Evolutionary conservation across 2,113 vertebrate species (phyloP).

Genomic region (Lutjanus erythropterus): DNA sequence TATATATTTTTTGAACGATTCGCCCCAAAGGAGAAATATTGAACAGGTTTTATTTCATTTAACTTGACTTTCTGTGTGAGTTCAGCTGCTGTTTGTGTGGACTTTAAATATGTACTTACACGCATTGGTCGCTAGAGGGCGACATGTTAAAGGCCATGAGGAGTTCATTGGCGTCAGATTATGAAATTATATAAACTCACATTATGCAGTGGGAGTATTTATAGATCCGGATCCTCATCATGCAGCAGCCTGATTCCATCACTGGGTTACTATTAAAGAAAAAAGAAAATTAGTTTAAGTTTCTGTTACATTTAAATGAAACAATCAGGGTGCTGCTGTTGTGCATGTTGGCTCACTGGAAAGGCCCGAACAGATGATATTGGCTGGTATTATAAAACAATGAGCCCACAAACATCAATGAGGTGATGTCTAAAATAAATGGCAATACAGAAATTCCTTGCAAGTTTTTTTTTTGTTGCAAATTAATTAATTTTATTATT

Average conservation of each 20-base stretch:
- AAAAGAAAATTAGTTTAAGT: too few relatives aligned
- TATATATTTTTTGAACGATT: neutral
- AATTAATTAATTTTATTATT: too few relatives aligned
- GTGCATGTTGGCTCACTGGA: too few relatives aligned
- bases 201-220: neutral
- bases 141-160: neutral
- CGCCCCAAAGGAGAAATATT: accelerated
- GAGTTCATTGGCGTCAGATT: neutral
- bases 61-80: neutral
- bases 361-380: too few relatives aligned
- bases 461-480: too few relatives aligned
- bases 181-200: neutral
- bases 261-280: too few relatives aligned
- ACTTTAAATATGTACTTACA: neutral
- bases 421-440: neutral
- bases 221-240: neutral
- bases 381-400: neutral
- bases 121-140: neutral
- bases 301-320: too few relatives aligned
- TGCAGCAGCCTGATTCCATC: neutral
- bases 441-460: too few relatives aligned
- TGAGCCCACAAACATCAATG: too few relatives aligned
- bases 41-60: neutral
- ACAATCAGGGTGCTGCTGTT: too few relatives aligned
- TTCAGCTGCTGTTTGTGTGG: neutral